These are phyloP conservation scores for Electrophaes corylata DNA, from an alignment of 2,888 invertebrate genomes.

Conservation along the genomic window DNA sequence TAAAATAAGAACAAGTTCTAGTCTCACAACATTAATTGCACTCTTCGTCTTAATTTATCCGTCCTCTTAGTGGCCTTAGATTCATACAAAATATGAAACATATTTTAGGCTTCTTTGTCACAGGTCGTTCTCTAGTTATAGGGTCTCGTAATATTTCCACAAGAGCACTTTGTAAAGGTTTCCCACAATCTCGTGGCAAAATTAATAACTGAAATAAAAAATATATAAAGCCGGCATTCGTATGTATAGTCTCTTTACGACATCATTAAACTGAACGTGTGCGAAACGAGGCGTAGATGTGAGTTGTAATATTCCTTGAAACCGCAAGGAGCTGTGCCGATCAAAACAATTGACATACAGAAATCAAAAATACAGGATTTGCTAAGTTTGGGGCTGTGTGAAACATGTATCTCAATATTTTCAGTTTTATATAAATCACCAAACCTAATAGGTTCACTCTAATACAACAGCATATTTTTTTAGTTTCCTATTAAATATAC, in stretches of 20 bases:
- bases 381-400: background rate
- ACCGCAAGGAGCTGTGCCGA: conserved; percentile 56
- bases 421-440: too few relatives aligned
- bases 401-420: too few relatives aligned
- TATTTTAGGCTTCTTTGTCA: background rate
- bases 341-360: conserved; percentile 74
- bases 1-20: too few relatives aligned
- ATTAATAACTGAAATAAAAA: conserved; percentile 43
- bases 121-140: background rate
- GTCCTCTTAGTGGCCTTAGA: too few relatives aligned
- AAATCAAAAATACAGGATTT: background rate
- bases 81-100: too few relatives aligned
- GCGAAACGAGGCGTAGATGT: conserved; percentile 61
- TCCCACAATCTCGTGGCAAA: conserved; percentile 24
- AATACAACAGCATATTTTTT: too few relatives aligned
- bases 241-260: conserved; percentile 58
- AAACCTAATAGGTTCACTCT: too few relatives aligned
- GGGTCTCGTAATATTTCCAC: background rate
- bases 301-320: conserved; percentile 60
- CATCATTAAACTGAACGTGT: conserved; percentile 61
- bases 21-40: too few relatives aligned
- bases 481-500: too few relatives aligned
- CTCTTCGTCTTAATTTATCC: too few relatives aligned
- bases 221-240: conserved; percentile 46
- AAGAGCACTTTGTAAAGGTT: background rate